Base-by-base conservation (phyloP, 2,113 vertebrate genomes). In the Embiotoca jacksoni region DNA sequence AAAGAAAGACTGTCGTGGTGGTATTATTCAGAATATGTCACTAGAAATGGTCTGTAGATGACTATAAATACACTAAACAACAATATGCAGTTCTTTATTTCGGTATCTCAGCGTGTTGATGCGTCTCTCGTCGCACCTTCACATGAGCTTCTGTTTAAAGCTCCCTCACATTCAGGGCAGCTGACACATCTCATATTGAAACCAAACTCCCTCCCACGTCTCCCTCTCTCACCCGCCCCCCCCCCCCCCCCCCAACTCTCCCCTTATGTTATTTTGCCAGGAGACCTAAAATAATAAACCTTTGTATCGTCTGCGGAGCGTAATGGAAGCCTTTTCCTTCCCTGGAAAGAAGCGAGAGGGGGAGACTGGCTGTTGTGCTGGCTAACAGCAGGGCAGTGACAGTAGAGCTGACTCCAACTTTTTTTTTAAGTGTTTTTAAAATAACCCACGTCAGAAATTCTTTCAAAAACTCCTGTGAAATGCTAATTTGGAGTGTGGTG, bases 231-330 rank as follows among this genome's bases (percentile, higher is more conserved):
- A 23, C 52, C 55, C 35, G 2, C 37, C 47, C 13, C 55, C 35
- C 3, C 37, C 47, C 13, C 64, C 7, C n/a, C 6, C 58, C 31
- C 31, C 0, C 56, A 7, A 15, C 69, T 32, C 78, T 65, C 70
- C 44, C 68, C 60, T 57, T 11, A n/a, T 83, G 85, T 82, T 86
- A 87, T 91, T 91, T 77, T 78, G 83, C 87, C 73, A 87, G 85
- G 53, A 81, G 88, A 90, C 76, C 82, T 86, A 81, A 74, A 88
- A 88, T 87, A 91, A 91, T 90, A 88, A 89, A 90, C 78, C 68
- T 54, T 76, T 74, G 85, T 84, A 63, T 79, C 47, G 67, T 85
- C 86, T 89, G 82, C 83, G 68, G 73, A 55, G 75, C 60, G 78
- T 89, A 89, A 92, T 88, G 86, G 79, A 90, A 89, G 84, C 49